Evolutionary conservation across 2,113 vertebrate species (phyloP).

Genomic region (Carassius auratus): DNA sequence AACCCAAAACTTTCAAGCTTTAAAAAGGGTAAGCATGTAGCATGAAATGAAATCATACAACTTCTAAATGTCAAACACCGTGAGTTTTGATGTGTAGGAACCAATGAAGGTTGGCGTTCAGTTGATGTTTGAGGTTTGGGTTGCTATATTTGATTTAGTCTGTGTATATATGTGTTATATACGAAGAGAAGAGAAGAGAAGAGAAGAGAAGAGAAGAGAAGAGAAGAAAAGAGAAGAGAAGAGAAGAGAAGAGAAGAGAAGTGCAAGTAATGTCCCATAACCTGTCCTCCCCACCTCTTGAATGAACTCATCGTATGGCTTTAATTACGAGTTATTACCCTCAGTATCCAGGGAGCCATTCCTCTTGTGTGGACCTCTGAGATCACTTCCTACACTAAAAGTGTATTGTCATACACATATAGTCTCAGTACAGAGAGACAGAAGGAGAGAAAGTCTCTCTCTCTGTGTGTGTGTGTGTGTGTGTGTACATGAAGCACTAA

Average conservation of each 20-base stretch:
- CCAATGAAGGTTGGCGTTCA: not conserved
- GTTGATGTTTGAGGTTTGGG: not conserved
- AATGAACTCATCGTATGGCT: slow-evolving; percentile 61
- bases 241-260: slow-evolving; percentile 40
- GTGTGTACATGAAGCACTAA: not conserved
- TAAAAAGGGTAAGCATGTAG: not conserved
- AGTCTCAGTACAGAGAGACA: slow-evolving; percentile 30
- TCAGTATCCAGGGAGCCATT: slow-evolving; percentile 62
- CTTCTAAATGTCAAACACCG: not conserved
- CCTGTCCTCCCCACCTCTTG: slow-evolving; percentile 35
- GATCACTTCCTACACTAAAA: slow-evolving; percentile 62
- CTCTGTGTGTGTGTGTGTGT: too few species aligned
- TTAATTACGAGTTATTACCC: slow-evolving; percentile 71
- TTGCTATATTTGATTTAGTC: not conserved
- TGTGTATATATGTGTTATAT: not conserved
- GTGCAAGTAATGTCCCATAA: slow-evolving; percentile 43
- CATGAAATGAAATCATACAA: not conserved
- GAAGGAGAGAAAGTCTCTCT: not conserved
- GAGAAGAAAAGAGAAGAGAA: slow-evolving; percentile 36
- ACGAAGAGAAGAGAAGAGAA: slow-evolving; percentile 30
- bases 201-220: slow-evolving; percentile 7
- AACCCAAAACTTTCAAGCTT: not conserved
- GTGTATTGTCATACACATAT: slow-evolving; percentile 46
- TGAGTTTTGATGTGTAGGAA: not conserved
- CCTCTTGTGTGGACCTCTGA: slow-evolving; percentile 63